Evolutionary conservation across 2,113 vertebrate genomes (phyloP).

Genomic region (Nothobranchius kuhntae): DNA sequence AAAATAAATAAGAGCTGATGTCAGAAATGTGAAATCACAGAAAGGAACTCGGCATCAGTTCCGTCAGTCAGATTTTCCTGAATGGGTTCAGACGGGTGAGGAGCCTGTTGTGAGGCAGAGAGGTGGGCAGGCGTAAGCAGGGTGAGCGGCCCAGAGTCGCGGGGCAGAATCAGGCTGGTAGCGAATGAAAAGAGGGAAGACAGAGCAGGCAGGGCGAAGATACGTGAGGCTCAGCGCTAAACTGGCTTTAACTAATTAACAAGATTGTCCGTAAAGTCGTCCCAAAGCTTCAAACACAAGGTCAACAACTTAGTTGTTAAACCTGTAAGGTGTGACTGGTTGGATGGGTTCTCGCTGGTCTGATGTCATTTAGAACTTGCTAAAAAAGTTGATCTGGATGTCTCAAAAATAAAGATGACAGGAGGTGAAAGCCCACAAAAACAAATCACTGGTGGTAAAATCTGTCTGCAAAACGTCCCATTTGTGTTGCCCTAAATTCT

Average conservation of each 20-base stretch:
- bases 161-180: conserved; percentile 67
- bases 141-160: conserved; percentile 67
- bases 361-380: no score
- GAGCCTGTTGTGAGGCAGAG: conserved; percentile 31
- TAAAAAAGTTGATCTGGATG: no score
- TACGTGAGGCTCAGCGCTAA: conserved; percentile 48
- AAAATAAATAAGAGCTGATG: conserved; percentile 3
- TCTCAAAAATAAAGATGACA: no score
- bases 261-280: conserved; percentile 73
- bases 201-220: conserved; percentile 38
- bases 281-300: conserved; percentile 67
- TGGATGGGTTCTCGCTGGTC: background rate
- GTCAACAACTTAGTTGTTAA: conserved; percentile 42
- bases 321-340: conserved; percentile 14
- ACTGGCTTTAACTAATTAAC: conserved; percentile 63
- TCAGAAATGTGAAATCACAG: background rate
- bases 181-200: conserved; percentile 70
- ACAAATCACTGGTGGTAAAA: background rate
- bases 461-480: background rate
- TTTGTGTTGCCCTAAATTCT: conserved; percentile 1
- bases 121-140: conserved; percentile 34
- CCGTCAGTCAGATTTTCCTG: conserved; percentile 23
- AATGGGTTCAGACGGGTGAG: conserved; percentile 49
- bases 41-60: conserved; percentile 17
- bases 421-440: background rate